phyloP scores from a whole-genome alignment of 2,113 vertebrate species.

The Bufo gargarizans region DNA sequence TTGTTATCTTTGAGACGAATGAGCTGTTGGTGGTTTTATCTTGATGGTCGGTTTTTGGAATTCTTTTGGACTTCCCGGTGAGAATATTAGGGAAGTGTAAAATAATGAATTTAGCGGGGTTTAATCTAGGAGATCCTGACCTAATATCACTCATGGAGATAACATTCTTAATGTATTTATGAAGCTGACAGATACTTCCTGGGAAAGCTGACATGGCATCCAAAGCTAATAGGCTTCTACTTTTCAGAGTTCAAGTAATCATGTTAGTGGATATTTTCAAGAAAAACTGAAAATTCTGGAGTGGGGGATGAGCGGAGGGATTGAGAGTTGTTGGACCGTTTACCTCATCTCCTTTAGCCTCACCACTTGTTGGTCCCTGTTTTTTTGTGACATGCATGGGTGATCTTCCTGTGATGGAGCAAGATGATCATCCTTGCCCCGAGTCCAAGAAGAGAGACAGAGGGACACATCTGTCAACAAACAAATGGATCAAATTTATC shows the following conservation, averaged over 20 bases:
- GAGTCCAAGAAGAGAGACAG: not conserved
- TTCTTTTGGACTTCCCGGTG: constrained; percentile 27
- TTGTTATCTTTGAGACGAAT: constrained; percentile 36
- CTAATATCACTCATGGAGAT: constrained; percentile 31
- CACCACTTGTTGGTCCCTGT: too few species aligned
- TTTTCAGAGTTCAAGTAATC: not conserved
- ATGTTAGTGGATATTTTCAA: not conserved
- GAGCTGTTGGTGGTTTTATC: constrained; percentile 41
- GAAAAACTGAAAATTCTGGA: not conserved
- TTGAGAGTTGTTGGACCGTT: too few species aligned
- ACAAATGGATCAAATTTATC: not conserved
- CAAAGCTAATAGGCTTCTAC: constrained; percentile 11
- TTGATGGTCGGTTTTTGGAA: constrained; percentile 36
- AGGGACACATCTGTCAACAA: not conserved
- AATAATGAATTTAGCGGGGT: constrained; percentile 14
- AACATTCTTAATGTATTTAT: constrained; percentile 26
- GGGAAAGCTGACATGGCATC: not conserved
- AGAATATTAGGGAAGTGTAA: constrained; percentile 38
- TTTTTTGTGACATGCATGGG: too few species aligned
- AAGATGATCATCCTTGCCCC: too few species aligned
- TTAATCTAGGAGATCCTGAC: not conserved
- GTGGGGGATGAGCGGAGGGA: not conserved
- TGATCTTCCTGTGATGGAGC: too few species aligned
- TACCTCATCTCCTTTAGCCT: too few species aligned
- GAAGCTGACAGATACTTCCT: constrained; percentile 27